A percentile compares a stretch with the other conserved stretches of the same genome.
Conservation (phyloP, 2,113 vertebrate genomes). For the Clarias batrachus region DNA sequence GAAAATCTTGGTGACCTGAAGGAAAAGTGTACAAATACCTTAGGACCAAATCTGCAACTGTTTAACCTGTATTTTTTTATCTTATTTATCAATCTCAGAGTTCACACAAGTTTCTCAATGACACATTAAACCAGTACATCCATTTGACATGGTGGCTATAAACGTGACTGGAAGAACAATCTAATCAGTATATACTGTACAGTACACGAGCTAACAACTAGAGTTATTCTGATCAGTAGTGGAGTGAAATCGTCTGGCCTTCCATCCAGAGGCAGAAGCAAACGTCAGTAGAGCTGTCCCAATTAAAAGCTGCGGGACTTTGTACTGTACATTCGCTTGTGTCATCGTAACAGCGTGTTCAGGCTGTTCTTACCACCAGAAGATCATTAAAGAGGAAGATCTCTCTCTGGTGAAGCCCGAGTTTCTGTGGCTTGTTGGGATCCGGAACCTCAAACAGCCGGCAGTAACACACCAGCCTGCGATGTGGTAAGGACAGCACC, state of each 20-base stretch:
- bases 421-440: slow-evolving; percentile 94
- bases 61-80: slow-evolving; percentile 22
- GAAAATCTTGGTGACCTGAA: slow-evolving; percentile 96
- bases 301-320: background rate
- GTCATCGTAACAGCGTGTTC: background rate
- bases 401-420: slow-evolving; percentile 93
- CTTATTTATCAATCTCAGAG: background rate
- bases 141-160: background rate
- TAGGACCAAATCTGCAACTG: slow-evolving; percentile 37
- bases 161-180: background rate
- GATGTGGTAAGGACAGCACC: slow-evolving; percentile 92
- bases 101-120: background rate
- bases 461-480: slow-evolving; percentile 96
- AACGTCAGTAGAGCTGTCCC: background rate
- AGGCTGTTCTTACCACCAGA: slow-evolving; percentile 81
- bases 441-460: slow-evolving; percentile 96
- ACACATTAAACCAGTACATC: background rate
- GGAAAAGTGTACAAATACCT: slow-evolving; percentile 41
- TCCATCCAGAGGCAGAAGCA: background rate
- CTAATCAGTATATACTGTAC: background rate
- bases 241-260: background rate
- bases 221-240: background rate
- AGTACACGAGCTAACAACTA: background rate
- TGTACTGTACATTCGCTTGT: background rate
- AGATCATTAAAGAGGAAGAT: slow-evolving; percentile 99